Evolutionary conservation across 2,113 vertebrate genomes (phyloP), one percentile per base, ranked within the genome.

Genomic region (Pseudonaja textilis): DNA sequence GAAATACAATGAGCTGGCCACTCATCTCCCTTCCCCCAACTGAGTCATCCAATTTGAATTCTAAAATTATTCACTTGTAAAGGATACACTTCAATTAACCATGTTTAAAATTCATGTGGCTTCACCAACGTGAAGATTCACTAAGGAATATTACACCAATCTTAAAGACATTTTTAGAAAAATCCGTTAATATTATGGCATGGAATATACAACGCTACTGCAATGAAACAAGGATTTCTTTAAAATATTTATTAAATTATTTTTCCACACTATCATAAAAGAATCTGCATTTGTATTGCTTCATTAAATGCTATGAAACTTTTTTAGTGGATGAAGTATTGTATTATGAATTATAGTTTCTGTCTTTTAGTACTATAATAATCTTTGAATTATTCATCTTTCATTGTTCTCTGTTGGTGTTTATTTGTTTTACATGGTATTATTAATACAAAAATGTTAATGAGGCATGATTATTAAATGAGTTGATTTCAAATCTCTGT

Each of bases 231-330:
- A 88, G 47, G 91, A 74, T 4, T 22, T 95, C 16, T 20, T 96
- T 2, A 18, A 57, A 11, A 92, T 52, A 94, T 61, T 93, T 94
- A 93, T 85, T 93, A 96, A 55, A 22, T 50, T 91, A 95, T 94
- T 96, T 97, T 96, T 95, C 61, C 94, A 81, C 22, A 93, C 50
- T 14, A 95, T 88, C 92, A 94, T 91, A 95, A 95, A 92, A 96
- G 93, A 95, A 91, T 59, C 89, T 94, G 12, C 45, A 95, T 94
- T 94, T 98, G 97, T 97, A 97, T 95, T 96, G 92, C 95, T 97
- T 97, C 97, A 97, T 97, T 97, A 98, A 97, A 95, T 94, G 89
- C 89, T 95, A 95, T 50, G 94, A 96, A 50, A 52, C 89, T 89
- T 89, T 81, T 95, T 93, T 94, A 95, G 47, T 92, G 85, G 91